These are phyloP conservation scores for Anguilla marmorata DNA, from an alignment of 2,797 vertebrate genomes.

Conservation along the genomic window DNA sequence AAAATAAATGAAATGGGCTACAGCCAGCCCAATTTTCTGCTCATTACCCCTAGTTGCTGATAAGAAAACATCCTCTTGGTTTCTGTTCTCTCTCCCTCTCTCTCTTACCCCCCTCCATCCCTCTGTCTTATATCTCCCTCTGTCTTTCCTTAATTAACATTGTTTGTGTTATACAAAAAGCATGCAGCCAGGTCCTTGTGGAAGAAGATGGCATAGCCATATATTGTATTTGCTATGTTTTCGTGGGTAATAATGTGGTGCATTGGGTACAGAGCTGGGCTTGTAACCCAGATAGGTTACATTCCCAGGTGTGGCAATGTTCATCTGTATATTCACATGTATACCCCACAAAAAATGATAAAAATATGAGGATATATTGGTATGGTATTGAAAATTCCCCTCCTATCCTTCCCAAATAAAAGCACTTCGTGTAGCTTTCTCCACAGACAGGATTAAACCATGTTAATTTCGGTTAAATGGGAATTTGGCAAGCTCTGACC, in stretches of 20 bases:
- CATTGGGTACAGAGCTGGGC: not conserved
- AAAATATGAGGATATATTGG: not conserved
- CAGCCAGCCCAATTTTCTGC: slow-evolving; percentile 19
- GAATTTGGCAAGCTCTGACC: no score
- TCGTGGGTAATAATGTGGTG: not conserved
- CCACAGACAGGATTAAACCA: slow-evolving; percentile 49
- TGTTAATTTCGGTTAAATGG: slow-evolving; percentile 63
- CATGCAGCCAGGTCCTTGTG: not conserved
- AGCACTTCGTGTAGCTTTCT: slow-evolving; percentile 46
- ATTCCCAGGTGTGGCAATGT: not conserved
- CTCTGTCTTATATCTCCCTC: not conserved
- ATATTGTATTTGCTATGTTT: not conserved
- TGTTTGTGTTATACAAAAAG: not conserved
- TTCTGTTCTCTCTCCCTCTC: not conserved
- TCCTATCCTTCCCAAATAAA: slow-evolving; percentile 55
- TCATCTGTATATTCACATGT: not conserved
- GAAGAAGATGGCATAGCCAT: not conserved
- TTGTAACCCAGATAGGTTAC: not conserved
- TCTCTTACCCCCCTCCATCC: not conserved
- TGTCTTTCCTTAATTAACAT: not conserved
- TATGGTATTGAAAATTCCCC: slow-evolving; percentile 11
- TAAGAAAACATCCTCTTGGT: slow-evolving; percentile 16
- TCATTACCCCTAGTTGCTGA: slow-evolving; percentile 10
- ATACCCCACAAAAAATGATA: no score
- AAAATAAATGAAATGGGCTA: slow-evolving; percentile 10